Base-by-base conservation (phyloP, 2,888 invertebrate genomes). In the Parelbella ahira region DNA sequence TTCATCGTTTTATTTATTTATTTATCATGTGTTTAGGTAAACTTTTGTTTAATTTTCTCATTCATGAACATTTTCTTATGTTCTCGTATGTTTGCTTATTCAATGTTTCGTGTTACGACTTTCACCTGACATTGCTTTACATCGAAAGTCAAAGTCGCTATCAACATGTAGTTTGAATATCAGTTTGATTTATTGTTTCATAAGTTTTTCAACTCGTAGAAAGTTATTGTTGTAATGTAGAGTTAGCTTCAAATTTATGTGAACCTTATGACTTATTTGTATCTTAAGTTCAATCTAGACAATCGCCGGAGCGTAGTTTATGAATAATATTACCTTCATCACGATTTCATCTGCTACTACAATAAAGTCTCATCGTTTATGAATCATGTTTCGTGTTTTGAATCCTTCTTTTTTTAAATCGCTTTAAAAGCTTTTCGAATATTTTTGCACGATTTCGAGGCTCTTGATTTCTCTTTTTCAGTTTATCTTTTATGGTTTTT, bases 291-390 rank as follows among this genome's bases (percentile, higher is more conserved):
- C 13, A 33, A 41, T 41, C 32, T 41, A 19, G 13, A 27, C 21
- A 27, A 27, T 28, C 41, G 41, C 41, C 15, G 21, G 28, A 33
- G 28, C 21, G 25, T 27, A 23, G 33, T 41, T 42, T 34, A 42
- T 42, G 34, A 42, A 42, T 42, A 42, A 42, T 42, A 34, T 42
- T 42, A 34, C 27, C 42, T 34, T 27, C 42, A 41, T 42, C 42
- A 42, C 42, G 42, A 42, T 34, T 34, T 42, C 42, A 42, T 42
- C 42, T 42, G 34, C 28, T 42, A 42, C 34, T 23, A 34, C 42
- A 42, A 34, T 42, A 42, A 42, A 34, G 21, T 42, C 23, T 23
- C 21, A 13, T 41, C 27, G 21, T 41, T 41, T 34, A 28, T 28
- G 33, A 19, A 34, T 41, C 28, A 34, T 41, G 21, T 41, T 41